Conservation (phyloP, 1,140 invertebrate species). For the Campodea augens region DNA sequence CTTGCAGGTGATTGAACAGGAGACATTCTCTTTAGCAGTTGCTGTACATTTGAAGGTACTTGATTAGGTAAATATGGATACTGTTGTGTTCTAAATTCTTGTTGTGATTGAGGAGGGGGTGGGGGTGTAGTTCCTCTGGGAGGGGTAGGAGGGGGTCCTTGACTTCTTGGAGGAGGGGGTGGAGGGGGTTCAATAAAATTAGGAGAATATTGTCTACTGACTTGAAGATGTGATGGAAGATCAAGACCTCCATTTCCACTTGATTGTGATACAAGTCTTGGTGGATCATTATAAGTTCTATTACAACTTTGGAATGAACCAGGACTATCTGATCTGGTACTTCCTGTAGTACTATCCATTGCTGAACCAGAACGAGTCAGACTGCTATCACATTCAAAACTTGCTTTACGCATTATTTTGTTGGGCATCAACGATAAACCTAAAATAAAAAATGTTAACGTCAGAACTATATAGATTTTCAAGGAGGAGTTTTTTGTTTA, state of each 20-base stretch:
- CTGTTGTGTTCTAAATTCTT: constrained; percentile 9
- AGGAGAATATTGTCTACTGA: constrained; percentile 30
- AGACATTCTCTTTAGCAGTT: constrained; percentile 66
- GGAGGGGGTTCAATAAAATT: constrained; percentile 28
- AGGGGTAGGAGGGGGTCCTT: constrained; percentile 13
- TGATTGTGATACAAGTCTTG: not conserved
- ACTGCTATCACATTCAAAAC: constrained; percentile 55
- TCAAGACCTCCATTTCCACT: not conserved
- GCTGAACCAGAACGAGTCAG: constrained; percentile 62
- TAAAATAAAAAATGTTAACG: constrained; percentile 6
- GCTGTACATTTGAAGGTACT: constrained; percentile 49
- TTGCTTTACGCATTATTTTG: constrained; percentile 67
- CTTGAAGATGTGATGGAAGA: not conserved
- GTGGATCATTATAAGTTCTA: not conserved
- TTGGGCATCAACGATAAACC: constrained; percentile 36
- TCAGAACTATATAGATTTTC: too few relatives aligned
- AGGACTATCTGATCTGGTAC: constrained; percentile 72
- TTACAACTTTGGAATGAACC: constrained; percentile 18
- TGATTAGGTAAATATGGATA: constrained; percentile 25
- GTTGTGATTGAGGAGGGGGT: constrained; percentile 13
- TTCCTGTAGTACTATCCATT: constrained; percentile 65
- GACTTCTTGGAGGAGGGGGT: constrained; percentile 23
- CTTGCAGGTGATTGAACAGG: constrained; percentile 46
- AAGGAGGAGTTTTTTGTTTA: too few relatives aligned
- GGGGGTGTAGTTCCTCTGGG: constrained; percentile 15